These are phyloP conservation scores for Albula goreensis DNA, from an alignment of 2,113 vertebrate genomes.

Conservation along the genomic window DNA sequence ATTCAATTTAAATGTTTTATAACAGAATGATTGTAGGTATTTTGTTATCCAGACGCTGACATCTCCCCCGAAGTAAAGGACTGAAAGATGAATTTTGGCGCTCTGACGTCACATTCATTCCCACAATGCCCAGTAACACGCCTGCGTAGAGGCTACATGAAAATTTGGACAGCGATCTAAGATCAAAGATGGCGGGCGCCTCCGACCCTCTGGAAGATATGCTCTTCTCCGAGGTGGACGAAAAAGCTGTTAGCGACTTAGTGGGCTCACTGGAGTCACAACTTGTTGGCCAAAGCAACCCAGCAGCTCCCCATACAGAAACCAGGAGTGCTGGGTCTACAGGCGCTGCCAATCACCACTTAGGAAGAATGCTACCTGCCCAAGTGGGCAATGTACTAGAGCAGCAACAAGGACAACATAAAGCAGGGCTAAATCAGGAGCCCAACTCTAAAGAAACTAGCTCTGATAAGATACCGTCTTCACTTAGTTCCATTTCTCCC, in stretches of 20 bases:
- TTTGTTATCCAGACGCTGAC: not conserved
- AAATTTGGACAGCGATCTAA: constrained; percentile 72
- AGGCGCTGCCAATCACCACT: constrained; percentile 69
- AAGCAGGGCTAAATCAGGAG: constrained; percentile 63
- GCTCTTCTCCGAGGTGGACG: constrained; percentile 87
- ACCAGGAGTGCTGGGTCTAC: constrained; percentile 62
- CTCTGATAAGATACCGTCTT: constrained; percentile 54
- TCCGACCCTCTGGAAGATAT: constrained; percentile 87
- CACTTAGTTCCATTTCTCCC: constrained; percentile 47
- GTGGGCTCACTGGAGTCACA: constrained; percentile 83
- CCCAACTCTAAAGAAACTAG: constrained; percentile 60
- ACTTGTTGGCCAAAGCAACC: constrained; percentile 68
- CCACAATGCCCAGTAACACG: constrained; percentile 80
- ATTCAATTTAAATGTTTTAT: no score
- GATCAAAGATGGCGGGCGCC: constrained; percentile 83
- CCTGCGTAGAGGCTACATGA: constrained; percentile 62
- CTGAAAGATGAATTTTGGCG: constrained; percentile 29
- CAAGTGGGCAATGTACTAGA: constrained; percentile 67
- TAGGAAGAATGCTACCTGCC: constrained; percentile 70
- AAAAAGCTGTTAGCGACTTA: constrained; percentile 83
- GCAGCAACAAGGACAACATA: constrained; percentile 70
- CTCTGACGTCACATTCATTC: constrained; percentile 72
- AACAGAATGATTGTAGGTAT: no score
- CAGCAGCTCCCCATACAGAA: constrained; percentile 58
- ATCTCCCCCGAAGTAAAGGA: not conserved